These are phyloP conservation scores for Eutrigla gurnardus DNA, from an alignment of 2,797 vertebrate genomes.

Conservation along the genomic window DNA sequence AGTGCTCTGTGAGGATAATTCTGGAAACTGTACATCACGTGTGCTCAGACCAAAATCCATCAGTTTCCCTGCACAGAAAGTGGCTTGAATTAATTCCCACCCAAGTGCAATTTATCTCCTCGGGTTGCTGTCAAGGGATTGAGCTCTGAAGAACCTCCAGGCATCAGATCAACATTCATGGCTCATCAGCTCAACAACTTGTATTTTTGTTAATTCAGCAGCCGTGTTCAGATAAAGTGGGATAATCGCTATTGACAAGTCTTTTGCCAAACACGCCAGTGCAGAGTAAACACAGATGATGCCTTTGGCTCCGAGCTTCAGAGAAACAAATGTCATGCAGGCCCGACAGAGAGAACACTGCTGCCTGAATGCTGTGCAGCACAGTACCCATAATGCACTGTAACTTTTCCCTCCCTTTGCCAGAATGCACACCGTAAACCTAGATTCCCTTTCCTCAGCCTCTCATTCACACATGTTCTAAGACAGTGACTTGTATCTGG, in stretches of 20 bases:
- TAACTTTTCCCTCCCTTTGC: constrained; percentile 29
- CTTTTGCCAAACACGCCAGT: constrained; percentile 76
- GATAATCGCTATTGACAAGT: constrained; percentile 76
- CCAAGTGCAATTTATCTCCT: constrained; percentile 64
- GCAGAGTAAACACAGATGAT: constrained; percentile 75
- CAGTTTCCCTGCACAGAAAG: constrained; percentile 53
- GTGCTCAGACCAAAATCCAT: constrained; percentile 49
- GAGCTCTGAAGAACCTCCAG: constrained; percentile 59
- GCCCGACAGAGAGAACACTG: constrained; percentile 24
- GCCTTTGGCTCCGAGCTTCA: constrained; percentile 64
- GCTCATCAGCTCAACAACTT: constrained; percentile 66
- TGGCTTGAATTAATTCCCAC: constrained; percentile 66
- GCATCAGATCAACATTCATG: constrained; percentile 69
- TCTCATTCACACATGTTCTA: background rate
- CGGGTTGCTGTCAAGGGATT: constrained; percentile 54
- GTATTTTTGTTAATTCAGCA: constrained; percentile 70
- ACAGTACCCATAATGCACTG: constrained; percentile 34
- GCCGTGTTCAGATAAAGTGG: constrained; percentile 64
- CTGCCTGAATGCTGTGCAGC: constrained; percentile 23
- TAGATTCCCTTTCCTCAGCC: background rate
- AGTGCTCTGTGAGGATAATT: constrained; percentile 58
- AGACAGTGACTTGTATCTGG: background rate
- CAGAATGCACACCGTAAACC: constrained; percentile 4
- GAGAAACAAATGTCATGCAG: constrained; percentile 69
- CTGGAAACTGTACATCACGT: constrained; percentile 53